Evolutionary conservation across 2,797 vertebrate species (phyloP).

Genomic region (Gallinago stenura): DNA sequence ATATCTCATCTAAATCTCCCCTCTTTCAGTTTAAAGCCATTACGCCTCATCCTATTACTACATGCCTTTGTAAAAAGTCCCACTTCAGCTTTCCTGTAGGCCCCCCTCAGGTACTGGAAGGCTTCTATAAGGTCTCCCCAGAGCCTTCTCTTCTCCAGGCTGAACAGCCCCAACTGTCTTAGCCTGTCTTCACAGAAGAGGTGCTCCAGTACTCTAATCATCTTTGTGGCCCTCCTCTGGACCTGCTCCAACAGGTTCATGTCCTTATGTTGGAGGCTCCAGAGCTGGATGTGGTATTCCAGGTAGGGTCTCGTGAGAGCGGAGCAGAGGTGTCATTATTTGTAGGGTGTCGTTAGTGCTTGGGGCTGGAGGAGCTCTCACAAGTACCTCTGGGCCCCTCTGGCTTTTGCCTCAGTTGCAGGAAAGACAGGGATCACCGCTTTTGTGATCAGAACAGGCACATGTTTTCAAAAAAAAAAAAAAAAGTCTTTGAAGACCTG

Average conservation of each 20-base stretch:
- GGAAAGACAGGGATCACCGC: background rate
- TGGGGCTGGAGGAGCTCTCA: background rate
- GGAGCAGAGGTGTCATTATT: background rate
- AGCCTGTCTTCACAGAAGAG: background rate
- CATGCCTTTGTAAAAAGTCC: background rate
- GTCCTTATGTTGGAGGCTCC: background rate
- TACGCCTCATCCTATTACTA: background rate
- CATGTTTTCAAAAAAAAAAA: background rate
- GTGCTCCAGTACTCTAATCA: background rate
- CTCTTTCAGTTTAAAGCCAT: background rate
- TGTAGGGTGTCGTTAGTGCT: background rate
- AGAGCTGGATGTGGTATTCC: background rate
- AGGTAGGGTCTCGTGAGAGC: background rate
- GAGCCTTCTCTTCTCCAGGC: background rate
- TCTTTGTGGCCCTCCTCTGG: background rate
- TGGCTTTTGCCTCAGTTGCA: fast-evolving
- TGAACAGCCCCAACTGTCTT: background rate
- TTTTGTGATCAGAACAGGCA: background rate
- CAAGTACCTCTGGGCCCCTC: background rate
- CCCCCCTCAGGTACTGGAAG: background rate
- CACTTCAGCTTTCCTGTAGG: background rate
- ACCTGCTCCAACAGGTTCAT: background rate
- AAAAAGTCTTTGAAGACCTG: background rate
- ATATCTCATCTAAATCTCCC: background rate
- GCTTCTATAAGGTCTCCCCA: background rate